Conservation (phyloP, 1,140 invertebrate species). For the Triops longicaudatus region DNA sequence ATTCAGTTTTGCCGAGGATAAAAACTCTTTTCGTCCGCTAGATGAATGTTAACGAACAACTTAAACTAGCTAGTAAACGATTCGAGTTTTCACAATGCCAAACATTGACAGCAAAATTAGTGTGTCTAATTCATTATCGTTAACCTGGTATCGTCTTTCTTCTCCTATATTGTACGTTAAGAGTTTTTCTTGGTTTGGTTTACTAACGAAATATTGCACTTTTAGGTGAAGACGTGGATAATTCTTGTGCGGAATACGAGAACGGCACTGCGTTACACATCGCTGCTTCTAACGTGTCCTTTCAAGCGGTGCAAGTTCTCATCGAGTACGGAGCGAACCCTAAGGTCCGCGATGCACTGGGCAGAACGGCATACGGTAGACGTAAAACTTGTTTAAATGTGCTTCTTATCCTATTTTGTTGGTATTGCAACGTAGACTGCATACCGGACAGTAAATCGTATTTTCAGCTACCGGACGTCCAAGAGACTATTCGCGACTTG, state of each 20-base stretch:
- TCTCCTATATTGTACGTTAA: too few relatives aligned
- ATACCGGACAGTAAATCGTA: constrained; percentile 42
- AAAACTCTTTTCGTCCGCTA: too few relatives aligned
- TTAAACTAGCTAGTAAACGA: too few relatives aligned
- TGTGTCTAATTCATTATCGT: too few relatives aligned
- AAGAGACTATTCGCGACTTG: constrained; percentile 35
- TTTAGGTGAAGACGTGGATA: constrained; percentile 39
- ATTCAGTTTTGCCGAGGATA: too few relatives aligned
- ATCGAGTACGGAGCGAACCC: constrained; percentile 44
- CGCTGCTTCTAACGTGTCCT: constrained; percentile 45
- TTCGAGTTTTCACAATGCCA: too few relatives aligned
- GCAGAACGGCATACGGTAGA: constrained; percentile 35
- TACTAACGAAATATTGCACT: background rate
- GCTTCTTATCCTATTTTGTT: too few relatives aligned
- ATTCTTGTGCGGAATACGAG: constrained; percentile 45
- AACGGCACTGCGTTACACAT: constrained; percentile 48
- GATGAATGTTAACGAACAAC: too few relatives aligned
- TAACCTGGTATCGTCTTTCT: too few relatives aligned
- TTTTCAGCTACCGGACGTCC: constrained; percentile 40
- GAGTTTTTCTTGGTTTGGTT: too few relatives aligned
- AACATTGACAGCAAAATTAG: too few relatives aligned
- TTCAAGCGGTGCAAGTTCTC: constrained; percentile 43
- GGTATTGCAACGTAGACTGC: constrained; percentile 38
- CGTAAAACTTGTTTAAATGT: too few relatives aligned
- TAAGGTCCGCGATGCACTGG: constrained; percentile 40